Base-by-base conservation (phyloP, 2,888 invertebrate genomes). In the Noctua comes region DNA sequence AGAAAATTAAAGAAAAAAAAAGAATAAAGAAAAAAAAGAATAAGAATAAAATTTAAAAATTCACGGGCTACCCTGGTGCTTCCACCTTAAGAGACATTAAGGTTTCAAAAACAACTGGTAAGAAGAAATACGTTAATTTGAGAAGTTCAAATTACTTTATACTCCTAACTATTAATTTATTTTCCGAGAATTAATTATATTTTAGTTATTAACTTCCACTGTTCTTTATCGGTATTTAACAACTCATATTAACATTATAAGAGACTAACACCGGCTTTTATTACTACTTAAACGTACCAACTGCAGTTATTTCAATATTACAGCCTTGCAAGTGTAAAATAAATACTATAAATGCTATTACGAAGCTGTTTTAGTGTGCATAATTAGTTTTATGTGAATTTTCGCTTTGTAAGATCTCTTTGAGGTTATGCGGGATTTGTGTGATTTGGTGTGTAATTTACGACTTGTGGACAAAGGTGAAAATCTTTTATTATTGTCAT, bases 241-340 rank as follows among this genome's bases (percentile, higher is more conserved):
- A 65, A 10, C 51, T 40, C 65, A 54, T 68, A 86, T 88, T 70
- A 84, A 71, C 80, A 73, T 73, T 71, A 80, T 27, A 68, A 18
- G 68, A 65, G 16, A 27, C 72, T 82, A 75, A 80, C 57, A 73
- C 54, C 68, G 24, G 40, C 66, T 77, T 86, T 87, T 76, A 88
- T 79, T 43, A 69, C 36, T 79, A 88, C 86, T 86, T 85, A 79
- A 86, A 75, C 70, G 62, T 65, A 76, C 73, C 54, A 54, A 82
- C 76, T 79, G 69, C 69, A 68, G 71, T 76, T 80, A 84, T 84
- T 84, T 84, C 54, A 86, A 68, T 82, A 75, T 86, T 59, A 76
- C 11, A 77, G 64, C 71, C 78, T 78, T 69, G 77, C 73, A 84
- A 86, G 79, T 86, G 88, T 84, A 80, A 82, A 87, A 88, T 86